Conservation (phyloP, 2,113 vertebrate species). For the Motacilla alba region DNA sequence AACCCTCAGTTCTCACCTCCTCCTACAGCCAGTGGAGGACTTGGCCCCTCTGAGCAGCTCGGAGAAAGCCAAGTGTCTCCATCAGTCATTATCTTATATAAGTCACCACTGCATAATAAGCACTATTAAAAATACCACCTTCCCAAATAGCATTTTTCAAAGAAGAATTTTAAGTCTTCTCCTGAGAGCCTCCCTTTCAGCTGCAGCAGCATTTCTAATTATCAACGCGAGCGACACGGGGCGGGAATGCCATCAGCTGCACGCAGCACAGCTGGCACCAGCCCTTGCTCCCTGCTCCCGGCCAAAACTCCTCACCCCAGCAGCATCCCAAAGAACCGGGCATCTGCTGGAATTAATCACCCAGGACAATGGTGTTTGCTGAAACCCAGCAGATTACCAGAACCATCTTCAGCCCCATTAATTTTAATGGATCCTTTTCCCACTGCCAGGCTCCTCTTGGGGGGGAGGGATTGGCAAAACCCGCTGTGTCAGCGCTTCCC, state of each 20-base stretch:
- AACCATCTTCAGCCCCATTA: background rate
- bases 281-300: background rate
- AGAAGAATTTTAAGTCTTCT: background rate
- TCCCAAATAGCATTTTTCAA: background rate
- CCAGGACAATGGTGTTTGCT: background rate
- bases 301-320: background rate
- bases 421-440: background rate
- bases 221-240: background rate
- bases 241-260: background rate
- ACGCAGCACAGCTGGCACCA: background rate
- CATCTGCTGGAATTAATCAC: background rate
- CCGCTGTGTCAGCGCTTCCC: background rate
- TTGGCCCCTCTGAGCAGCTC: background rate
- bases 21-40: accelerated
- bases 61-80: background rate
- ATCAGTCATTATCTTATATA: background rate
- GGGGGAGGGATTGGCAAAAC: background rate
- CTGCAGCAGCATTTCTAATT: background rate
- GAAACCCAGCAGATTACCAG: background rate
- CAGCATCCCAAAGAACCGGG: background rate
- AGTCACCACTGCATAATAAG: background rate
- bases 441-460: background rate
- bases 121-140: background rate
- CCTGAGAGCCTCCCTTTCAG: background rate
- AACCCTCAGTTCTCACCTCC: background rate